These are phyloP conservation scores for Drosophila seguyi DNA, from an alignment of 1,140 invertebrate species.

Conservation along the genomic window DNA sequence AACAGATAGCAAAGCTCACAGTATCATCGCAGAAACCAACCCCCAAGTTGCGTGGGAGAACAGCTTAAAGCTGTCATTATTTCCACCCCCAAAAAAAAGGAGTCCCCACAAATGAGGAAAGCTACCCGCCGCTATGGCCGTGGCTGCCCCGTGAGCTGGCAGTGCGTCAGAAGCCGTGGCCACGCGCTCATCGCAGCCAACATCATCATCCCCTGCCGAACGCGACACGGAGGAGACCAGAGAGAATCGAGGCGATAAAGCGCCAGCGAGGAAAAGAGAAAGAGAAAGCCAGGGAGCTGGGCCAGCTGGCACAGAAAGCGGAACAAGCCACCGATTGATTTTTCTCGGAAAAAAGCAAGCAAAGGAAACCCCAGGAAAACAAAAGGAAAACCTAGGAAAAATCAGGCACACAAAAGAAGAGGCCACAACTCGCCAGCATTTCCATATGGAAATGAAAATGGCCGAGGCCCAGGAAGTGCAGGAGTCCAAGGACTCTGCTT, in stretches of 20 bases:
- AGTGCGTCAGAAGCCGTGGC: constrained; percentile 65
- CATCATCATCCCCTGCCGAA: constrained; percentile 3
- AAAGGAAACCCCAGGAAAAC: neutral
- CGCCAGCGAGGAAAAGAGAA: neutral
- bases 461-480: constrained; percentile 13
- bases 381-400: neutral
- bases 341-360: constrained; percentile 43
- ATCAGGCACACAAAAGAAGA: neutral
- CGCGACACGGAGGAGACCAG: constrained; percentile 9
- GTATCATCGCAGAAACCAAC: neutral
- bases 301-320: constrained; percentile 66
- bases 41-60: too few species aligned
- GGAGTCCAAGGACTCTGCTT: constrained; percentile 25
- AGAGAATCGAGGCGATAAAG: neutral
- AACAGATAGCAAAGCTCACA: neutral
- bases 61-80: constrained; percentile 8
- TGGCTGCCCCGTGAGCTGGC: constrained; percentile 8
- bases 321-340: constrained; percentile 68
- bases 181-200: constrained; percentile 37
- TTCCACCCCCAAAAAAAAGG: constrained; percentile 27
- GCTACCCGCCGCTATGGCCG: constrained; percentile 6
- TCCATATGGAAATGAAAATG: constrained; percentile 60
- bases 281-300: constrained; percentile 33
- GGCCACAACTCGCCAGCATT: constrained; percentile 6
- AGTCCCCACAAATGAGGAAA: constrained; percentile 12